A percentile compares a stretch with the other conserved stretches of the same genome.
These are phyloP conservation scores for Stegana nigrithorax DNA, from an alignment of 2,888 invertebrate species.

Conservation along the genomic window DNA sequence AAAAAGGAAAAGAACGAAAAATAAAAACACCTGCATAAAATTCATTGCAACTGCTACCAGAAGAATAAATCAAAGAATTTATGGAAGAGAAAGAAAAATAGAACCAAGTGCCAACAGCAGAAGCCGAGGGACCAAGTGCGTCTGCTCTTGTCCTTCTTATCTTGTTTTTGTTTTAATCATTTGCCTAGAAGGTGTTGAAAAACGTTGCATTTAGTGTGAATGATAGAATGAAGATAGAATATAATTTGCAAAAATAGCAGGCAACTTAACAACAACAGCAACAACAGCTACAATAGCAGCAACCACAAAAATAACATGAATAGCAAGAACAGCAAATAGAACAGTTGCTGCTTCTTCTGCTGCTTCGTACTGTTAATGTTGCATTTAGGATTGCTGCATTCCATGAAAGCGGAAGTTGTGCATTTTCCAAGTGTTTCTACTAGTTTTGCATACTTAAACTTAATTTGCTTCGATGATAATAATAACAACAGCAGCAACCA, in stretches of 20 bases:
- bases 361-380: too few relatives aligned
- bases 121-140: too few relatives aligned
- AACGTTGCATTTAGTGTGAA: slow-evolving; percentile 6
- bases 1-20: too few relatives aligned
- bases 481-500: background rate
- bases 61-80: too few relatives aligned
- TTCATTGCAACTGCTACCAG: too few relatives aligned
- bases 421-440: slow-evolving; percentile 22
- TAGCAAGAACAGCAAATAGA: too few relatives aligned
- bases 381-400: background rate
- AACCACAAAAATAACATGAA: too few relatives aligned
- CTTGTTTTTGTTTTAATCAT: background rate
- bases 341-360: too few relatives aligned
- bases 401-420: slow-evolving; percentile 26
- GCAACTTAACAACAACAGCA: background rate
- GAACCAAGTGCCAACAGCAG: too few relatives aligned
- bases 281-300: background rate
- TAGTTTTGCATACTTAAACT: background rate
- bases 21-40: too few relatives aligned
- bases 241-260: background rate
- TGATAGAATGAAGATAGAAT: slow-evolving; percentile 19
- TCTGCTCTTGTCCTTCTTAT: too few relatives aligned
- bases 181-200: slow-evolving; percentile 26
- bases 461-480: background rate
- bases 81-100: too few relatives aligned